Evolutionary conservation across 2,888 invertebrate genomes (phyloP), one percentile per base, ranked within the genome.

Genomic region (Erebia aethiops): DNA sequence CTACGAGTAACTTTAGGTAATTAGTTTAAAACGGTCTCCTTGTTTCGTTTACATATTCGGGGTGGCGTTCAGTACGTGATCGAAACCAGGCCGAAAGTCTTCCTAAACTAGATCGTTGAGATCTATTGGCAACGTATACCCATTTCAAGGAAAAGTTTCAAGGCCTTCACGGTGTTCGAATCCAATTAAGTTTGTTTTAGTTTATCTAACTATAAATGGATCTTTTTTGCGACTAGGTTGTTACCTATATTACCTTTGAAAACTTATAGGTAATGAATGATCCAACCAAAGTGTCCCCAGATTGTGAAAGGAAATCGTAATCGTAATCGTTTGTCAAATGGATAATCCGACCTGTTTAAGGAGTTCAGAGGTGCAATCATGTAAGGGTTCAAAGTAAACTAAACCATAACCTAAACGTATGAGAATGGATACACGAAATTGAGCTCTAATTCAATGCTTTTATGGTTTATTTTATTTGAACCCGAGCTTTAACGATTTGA

Each of bases 71-170:
- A 41, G 63, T 71, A 85, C 84, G 84, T 85, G 86, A 88, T 83
- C 78, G 80, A 79, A 90, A 89, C 89, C 86, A 79, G 87, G 89
- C 85, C 88, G 82, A 68, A 78, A 79, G 79, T 79, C 78, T 80
- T 78, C 78, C 79, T 80, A 71, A 76, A 70, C 70, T 72, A 75
- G 78, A 76, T 78, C 79, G 78, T 73, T 78, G 78, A 77, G 78
- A 71, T 67, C 63, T 63, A 67, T 76, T 64, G 61, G 64, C 66
- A 41, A 66, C 54, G 9, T 21, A 61, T 13, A 46, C 61, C 18
- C 8, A 56, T 60, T 35, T 52, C 14, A 18, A 67, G 51, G 26
- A 71, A 52, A 64, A 65, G 54, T 54, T 65, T 35, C 57, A 14
- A 1, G 11, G 5, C 26, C 21, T 54, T 54, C 54, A 54, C 54